Conservation (phyloP, 2,113 vertebrate species). For the Tachysurus vachellii region DNA sequence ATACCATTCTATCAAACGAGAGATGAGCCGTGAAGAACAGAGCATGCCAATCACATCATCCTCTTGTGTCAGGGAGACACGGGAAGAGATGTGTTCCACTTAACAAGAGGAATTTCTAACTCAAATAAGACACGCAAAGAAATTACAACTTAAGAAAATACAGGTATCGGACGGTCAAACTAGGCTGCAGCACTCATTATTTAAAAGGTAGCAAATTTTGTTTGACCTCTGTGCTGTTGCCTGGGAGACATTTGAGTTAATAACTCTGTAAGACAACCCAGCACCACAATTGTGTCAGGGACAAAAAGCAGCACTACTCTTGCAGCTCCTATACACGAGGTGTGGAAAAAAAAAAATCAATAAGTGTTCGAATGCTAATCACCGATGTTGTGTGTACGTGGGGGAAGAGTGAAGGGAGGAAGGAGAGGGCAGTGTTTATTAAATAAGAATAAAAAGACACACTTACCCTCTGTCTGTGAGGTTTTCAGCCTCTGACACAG, state of each 20-base stretch:
- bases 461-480: conserved; percentile 92
- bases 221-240: conserved; percentile 59
- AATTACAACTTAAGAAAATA: background rate
- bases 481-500: conserved; percentile 93
- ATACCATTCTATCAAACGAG: background rate
- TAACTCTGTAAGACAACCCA: conserved; percentile 49
- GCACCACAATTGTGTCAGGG: conserved; percentile 4
- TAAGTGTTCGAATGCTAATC: conserved; percentile 51
- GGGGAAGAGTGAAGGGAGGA: background rate
- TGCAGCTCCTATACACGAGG: background rate
- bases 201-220: conserved; percentile 54
- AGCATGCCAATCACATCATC: background rate
- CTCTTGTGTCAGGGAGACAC: background rate
- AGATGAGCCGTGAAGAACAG: background rate
- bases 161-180: background rate
- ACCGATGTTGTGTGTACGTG: conserved; percentile 6
- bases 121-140: background rate
- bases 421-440: background rate
- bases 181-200: conserved; percentile 3
- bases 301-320: conserved; percentile 2
- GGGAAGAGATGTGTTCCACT: background rate
- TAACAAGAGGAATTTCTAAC: background rate
- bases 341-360: conserved; percentile 53
- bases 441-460: background rate
- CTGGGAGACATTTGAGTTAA: conserved; percentile 60